These are phyloP conservation scores for Saturnia pavonia DNA, from an alignment of 2,888 invertebrate genomes.

Conservation along the genomic window DNA sequence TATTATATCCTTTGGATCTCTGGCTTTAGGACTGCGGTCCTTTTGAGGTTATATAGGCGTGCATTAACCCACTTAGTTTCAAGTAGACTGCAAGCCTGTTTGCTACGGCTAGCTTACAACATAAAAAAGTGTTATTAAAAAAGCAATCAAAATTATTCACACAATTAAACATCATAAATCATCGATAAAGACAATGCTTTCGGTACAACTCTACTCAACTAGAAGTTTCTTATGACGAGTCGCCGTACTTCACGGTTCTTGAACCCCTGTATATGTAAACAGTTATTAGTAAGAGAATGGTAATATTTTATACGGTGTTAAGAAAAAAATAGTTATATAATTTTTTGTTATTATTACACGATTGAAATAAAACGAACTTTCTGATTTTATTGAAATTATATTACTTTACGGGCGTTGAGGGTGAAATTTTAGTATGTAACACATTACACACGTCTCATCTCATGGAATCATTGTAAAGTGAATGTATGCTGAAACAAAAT, in stretches of 20 bases:
- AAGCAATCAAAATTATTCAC: neutral
- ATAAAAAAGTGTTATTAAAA: too few species aligned
- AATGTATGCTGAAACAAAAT: too few species aligned
- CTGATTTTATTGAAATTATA: neutral
- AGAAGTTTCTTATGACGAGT: neutral
- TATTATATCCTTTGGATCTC: too few species aligned
- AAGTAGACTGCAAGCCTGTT: too few species aligned
- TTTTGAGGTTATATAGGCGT: too few species aligned
- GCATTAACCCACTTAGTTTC: too few species aligned
- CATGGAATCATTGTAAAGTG: neutral
- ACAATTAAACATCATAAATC: neutral
- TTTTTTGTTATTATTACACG: neutral
- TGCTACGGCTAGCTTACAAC: too few species aligned
- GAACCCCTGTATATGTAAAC: neutral
- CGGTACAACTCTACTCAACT: neutral
- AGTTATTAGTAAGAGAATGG: neutral
- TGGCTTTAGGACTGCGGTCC: too few species aligned
- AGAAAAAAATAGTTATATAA: conserved; percentile 1
- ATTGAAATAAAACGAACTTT: neutral
- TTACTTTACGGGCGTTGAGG: neutral
- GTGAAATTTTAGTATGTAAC: neutral
- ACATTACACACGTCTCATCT: neutral
- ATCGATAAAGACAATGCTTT: neutral
- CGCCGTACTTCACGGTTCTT: conserved; percentile 11
- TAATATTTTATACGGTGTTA: neutral